phyloP scores from a whole-genome alignment of 2,797 vertebrate species.

The Thalassophryne amazonica region DNA sequence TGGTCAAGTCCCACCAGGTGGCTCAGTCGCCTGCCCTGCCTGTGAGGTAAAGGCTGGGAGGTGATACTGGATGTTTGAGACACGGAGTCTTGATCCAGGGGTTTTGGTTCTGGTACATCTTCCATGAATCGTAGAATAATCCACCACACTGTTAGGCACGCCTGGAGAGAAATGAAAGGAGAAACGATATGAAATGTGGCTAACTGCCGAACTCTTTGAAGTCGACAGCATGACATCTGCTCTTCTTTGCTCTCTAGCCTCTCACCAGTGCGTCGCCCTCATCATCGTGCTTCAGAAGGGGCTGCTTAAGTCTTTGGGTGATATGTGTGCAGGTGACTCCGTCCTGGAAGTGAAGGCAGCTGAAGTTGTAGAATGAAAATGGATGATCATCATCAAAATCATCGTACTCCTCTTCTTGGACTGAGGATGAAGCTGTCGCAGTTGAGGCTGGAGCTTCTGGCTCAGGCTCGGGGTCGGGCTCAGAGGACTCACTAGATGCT shows the following conservation, averaged over 20 bases:
- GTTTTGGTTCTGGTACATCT: constrained; percentile 85
- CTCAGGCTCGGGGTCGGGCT: not conserved
- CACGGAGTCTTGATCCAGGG: constrained; percentile 18
- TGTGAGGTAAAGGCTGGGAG: constrained; percentile 17
- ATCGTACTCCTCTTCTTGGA: constrained; percentile 56
- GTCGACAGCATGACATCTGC: not conserved
- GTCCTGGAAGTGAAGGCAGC: constrained; percentile 85
- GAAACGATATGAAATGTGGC: not conserved
- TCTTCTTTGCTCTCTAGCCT: not conserved
- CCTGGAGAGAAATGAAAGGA: constrained; percentile 63
- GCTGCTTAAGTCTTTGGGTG: constrained; percentile 74
- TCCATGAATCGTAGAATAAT: constrained; percentile 94
- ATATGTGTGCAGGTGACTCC: constrained; percentile 60
- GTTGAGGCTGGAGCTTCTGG: not conserved
- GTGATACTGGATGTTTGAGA: constrained; percentile 30
- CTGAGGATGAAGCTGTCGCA: not conserved
- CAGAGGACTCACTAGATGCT: not conserved
- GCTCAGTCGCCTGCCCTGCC: constrained; percentile 69
- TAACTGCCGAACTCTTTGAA: not conserved
- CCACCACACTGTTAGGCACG: constrained; percentile 84
- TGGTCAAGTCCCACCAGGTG: constrained; percentile 75
- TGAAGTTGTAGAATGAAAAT: constrained; percentile 88
- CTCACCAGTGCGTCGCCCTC: constrained; percentile 83
- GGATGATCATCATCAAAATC: constrained; percentile 60
- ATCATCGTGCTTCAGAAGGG: constrained; percentile 89